Evolutionary conservation across 2,797 vertebrate species (phyloP).

Genomic region (Anabas testudineus): DNA sequence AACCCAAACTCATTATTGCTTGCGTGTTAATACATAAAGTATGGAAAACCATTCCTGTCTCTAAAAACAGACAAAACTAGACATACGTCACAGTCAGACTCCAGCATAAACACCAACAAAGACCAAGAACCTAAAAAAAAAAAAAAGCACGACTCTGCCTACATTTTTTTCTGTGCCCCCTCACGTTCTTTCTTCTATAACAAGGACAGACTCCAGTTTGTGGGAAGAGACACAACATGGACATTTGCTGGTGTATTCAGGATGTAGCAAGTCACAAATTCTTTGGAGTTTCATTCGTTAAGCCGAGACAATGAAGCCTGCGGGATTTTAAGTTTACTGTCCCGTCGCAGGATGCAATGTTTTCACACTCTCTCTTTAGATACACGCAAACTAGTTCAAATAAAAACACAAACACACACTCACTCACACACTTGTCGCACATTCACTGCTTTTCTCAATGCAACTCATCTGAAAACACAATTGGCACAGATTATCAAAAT

Average conservation of each 20-base stretch:
- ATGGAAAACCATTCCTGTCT: conserved; percentile 52
- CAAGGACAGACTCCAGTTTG: conserved; percentile 47
- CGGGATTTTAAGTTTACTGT: conserved; percentile 37
- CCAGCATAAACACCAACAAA: conserved; percentile 42
- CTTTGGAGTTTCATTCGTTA: conserved; percentile 82
- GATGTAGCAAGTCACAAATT: conserved; percentile 78
- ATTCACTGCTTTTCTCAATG: conserved; percentile 45
- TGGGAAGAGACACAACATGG: conserved; percentile 61
- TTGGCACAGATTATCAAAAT: conserved; percentile 85
- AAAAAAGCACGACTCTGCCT: conserved; percentile 26
- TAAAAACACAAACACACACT: conserved; percentile 41
- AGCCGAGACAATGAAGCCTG: conserved; percentile 70
- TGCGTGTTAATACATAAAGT: conserved; percentile 64
- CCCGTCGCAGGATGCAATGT: conserved; percentile 51
- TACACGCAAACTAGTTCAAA: conserved; percentile 26
- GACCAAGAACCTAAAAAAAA: conserved; percentile 12
- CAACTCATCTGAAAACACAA: conserved; percentile 71
- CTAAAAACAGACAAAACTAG: conserved; percentile 48
- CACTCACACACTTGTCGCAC: conserved; percentile 26
- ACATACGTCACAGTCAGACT: conserved; percentile 63
- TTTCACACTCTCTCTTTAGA: conserved; percentile 26
- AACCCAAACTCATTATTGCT: conserved; percentile 83
- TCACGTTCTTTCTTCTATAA: conserved; percentile 38
- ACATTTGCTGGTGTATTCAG: conserved; percentile 87
- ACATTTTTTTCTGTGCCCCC: background rate